A percentile compares a stretch with the other conserved stretches of the same genome.
phyloP scores from a whole-genome alignment of 2,888 invertebrate genomes.

The Microchrysa polita region DNA sequence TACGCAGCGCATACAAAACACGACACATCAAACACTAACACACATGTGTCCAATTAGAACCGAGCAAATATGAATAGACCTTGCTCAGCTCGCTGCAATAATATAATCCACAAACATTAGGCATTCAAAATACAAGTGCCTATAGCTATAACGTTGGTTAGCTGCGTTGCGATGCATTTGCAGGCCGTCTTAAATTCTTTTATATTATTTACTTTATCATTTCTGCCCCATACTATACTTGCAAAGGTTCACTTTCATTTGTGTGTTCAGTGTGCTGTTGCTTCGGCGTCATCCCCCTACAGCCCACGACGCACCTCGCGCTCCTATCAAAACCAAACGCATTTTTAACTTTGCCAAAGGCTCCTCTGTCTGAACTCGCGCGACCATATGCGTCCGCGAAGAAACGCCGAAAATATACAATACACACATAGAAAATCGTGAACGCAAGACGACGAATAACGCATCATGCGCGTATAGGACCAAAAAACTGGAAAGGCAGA shows the following conservation, averaged over 20 bases:
- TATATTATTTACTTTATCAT: background rate
- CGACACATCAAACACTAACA: slow-evolving; percentile 21
- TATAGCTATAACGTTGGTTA: no score
- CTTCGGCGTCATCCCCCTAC: slow-evolving; percentile 19
- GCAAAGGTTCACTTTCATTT: slow-evolving; percentile 40
- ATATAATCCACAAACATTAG: slow-evolving; percentile 16
- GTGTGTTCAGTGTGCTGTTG: no score
- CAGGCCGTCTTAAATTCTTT: background rate
- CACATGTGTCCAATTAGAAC: slow-evolving; percentile 22
- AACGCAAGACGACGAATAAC: background rate
- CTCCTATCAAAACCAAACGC: slow-evolving; percentile 10
- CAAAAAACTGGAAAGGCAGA: slow-evolving; percentile 12
- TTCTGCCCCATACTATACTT: slow-evolving; percentile 11
- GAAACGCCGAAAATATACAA: slow-evolving; percentile 2
- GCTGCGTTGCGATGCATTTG: background rate
- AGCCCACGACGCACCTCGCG: background rate
- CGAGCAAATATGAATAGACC: slow-evolving; percentile 35
- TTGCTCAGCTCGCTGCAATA: slow-evolving; percentile 8
- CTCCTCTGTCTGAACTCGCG: background rate
- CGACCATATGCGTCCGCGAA: background rate
- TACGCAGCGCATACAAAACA: slow-evolving; percentile 19
- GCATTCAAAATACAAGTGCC: slow-evolving; percentile 7
- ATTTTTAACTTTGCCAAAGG: slow-evolving; percentile 22
- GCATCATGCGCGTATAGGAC: no score
- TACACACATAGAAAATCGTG: background rate